Conservation (phyloP, 2,888 invertebrate genomes). For the Drosophila nigricruria region DNA sequence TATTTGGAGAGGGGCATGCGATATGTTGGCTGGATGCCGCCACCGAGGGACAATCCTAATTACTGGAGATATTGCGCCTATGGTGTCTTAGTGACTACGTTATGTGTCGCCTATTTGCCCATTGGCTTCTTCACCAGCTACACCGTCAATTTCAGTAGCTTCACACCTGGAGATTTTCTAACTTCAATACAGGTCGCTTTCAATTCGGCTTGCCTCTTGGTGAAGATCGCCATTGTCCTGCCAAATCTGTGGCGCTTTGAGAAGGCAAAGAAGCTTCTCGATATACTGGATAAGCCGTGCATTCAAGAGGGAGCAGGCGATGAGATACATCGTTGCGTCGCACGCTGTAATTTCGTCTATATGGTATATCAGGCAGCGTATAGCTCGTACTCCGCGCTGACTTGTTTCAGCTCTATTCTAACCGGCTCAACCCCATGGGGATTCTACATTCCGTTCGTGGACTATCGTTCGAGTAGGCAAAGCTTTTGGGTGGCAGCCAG, state of each 20-base stretch:
- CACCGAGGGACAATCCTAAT: not conserved
- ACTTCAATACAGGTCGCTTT: conserved; percentile 42
- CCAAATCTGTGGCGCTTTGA: conserved; percentile 33
- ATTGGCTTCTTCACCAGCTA: conserved; percentile 37
- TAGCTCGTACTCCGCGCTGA: conserved; percentile 8
- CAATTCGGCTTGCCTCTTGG: conserved; percentile 23
- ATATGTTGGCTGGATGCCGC: conserved; percentile 40
- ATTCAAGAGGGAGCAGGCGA: not conserved
- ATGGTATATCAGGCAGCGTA: conserved; percentile 33
- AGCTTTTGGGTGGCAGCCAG: conserved; percentile 26
- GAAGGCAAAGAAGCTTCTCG: conserved; percentile 32
- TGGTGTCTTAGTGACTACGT: not conserved
- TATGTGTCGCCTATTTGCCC: conserved; percentile 35
- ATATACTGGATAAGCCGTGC: conserved; percentile 42
- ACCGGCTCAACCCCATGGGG: conserved; percentile 44
- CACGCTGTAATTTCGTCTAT: conserved; percentile 32
- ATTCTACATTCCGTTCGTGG: conserved; percentile 45
- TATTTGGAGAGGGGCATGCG: conserved; percentile 44
- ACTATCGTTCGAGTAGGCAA: conserved; percentile 18
- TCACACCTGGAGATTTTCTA: conserved; percentile 36
- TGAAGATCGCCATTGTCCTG: conserved; percentile 15
- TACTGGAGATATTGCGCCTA: conserved; percentile 15
- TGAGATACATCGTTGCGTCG: conserved; percentile 36
- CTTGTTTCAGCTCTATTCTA: conserved; percentile 27
- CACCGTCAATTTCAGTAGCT: conserved; percentile 23